phyloP scores from a whole-genome alignment of 1,140 invertebrate genomes.

The Cotesia vestalis region DNA sequence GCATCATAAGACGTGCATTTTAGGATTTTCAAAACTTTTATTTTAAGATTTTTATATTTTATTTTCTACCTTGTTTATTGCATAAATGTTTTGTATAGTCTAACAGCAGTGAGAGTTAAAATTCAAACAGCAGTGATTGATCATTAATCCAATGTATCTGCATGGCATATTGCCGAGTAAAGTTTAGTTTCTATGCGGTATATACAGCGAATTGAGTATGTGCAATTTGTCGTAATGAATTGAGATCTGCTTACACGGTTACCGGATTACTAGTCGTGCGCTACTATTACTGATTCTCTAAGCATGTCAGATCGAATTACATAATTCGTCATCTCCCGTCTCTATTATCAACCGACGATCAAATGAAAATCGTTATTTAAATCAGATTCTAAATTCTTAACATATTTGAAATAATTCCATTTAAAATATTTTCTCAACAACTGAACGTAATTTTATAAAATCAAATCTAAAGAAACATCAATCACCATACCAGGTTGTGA shows the following conservation, averaged over 20 bases:
- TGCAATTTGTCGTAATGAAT: constrained; percentile 15
- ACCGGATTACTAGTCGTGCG: not conserved
- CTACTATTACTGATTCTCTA: no score
- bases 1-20: no score
- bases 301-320: no score
- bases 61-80: not conserved
- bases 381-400: no score
- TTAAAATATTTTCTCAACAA: not conserved
- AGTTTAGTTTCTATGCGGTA: not conserved
- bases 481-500: not conserved
- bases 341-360: no score
- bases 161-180: not conserved
- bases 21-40: no score
- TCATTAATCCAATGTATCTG: not conserved
- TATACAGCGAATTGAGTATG: not conserved
- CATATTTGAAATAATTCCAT: not conserved
- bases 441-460: not conserved
- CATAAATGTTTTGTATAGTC: no score
- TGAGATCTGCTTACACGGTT: constrained; percentile 3
- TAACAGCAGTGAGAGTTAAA: no score
- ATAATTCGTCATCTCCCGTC: no score
- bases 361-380: no score
- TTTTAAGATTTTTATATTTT: no score
- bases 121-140: not conserved
- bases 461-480: constrained; percentile 7